Evolutionary conservation across 1,140 invertebrate species (phyloP).

Genomic region (Atta cephalotes): DNA sequence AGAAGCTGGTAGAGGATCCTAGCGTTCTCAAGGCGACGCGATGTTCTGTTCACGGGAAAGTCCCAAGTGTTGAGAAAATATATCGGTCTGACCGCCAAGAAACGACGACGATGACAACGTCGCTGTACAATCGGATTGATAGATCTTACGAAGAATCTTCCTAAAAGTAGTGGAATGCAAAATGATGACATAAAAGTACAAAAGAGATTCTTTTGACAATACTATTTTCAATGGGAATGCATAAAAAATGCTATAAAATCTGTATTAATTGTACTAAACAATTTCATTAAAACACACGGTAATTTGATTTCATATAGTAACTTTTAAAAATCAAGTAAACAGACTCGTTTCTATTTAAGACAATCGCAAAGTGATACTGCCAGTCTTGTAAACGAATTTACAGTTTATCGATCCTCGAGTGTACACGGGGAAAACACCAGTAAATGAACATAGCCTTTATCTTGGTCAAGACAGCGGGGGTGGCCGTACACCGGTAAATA

Average conservation of each 20-base stretch:
- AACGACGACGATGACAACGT: neutral
- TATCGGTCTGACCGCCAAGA: constrained; percentile 59
- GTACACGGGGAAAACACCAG: constrained; percentile 20
- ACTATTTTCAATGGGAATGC: neutral
- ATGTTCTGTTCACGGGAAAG: constrained; percentile 61
- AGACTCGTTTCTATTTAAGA: neutral
- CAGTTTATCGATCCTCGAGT: constrained; percentile 51
- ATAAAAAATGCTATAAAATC: neutral
- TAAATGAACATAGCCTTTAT: constrained; percentile 58
- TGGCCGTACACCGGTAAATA: constrained; percentile 77
- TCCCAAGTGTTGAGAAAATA: constrained; percentile 77
- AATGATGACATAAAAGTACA: neutral
- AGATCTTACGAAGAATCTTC: constrained; percentile 36
- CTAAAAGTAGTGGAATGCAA: constrained; percentile 10
- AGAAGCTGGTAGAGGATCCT: constrained; percentile 48
- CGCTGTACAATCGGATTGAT: constrained; percentile 51
- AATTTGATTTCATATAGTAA: neutral
- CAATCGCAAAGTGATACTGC: neutral
- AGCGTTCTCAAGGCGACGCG: constrained; percentile 60
- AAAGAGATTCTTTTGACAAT: neutral
- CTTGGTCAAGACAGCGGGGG: constrained; percentile 51
- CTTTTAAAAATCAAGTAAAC: neutral
- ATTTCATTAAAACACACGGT: neutral
- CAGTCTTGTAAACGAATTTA: constrained; percentile 27
- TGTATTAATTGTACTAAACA: neutral